Conservation (phyloP, 2,797 vertebrate species). For the Crax fasciolata region DNA sequence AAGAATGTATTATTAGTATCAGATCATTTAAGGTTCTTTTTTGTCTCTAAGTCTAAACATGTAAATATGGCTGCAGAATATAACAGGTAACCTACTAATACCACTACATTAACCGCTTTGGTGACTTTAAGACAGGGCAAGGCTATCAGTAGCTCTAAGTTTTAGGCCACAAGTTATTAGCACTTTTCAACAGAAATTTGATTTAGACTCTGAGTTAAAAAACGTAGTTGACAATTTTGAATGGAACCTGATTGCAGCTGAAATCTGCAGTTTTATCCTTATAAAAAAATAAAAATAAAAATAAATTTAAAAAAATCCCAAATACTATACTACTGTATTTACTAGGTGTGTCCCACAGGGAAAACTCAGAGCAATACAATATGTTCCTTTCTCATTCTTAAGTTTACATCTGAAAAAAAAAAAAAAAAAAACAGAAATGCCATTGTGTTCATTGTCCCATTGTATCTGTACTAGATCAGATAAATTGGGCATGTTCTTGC, state of each 20-base stretch:
- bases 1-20: not conserved
- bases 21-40: not conserved
- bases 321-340: not conserved
- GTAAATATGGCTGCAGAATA: not conserved
- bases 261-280: not conserved
- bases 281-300: not conserved
- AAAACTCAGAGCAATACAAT: not conserved
- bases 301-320: no score
- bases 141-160: not conserved
- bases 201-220: not conserved
- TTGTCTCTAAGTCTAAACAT: not conserved
- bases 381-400: not conserved
- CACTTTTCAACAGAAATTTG: not conserved
- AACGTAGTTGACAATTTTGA: not conserved
- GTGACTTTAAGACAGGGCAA: not conserved
- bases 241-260: not conserved
- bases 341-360: not conserved
- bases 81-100: not conserved
- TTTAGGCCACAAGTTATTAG: not conserved
- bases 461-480: slow-evolving; percentile 25
- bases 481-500: not conserved
- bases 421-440: not conserved
- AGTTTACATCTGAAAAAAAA: slow-evolving; percentile 1
- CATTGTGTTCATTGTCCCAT: slow-evolving; percentile 6
- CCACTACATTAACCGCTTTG: not conserved